phyloP scores from a whole-genome alignment of 2,888 invertebrate species.

The Volucella inflata region DNA sequence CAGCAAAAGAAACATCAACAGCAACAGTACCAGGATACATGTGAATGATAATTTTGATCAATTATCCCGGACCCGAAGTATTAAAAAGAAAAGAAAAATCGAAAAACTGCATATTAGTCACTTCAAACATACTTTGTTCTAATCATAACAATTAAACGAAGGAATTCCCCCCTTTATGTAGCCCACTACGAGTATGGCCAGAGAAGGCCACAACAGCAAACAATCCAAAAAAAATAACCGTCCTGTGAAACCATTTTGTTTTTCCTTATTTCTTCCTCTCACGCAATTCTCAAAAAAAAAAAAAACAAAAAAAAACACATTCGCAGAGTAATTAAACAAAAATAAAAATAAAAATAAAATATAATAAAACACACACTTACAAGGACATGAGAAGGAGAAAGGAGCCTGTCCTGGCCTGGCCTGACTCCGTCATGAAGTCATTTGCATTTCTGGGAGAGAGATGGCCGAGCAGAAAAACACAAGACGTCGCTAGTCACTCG shows the following conservation, averaged over 20 bases:
- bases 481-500: neutral
- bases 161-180: slow-evolving; percentile 39
- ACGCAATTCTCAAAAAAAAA: slow-evolving; percentile 68
- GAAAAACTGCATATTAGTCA: slow-evolving; percentile 64
- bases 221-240: slow-evolving; percentile 17
- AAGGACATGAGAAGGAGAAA: neutral
- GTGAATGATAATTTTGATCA: neutral
- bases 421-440: slow-evolving; percentile 42
- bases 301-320: no score
- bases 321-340: slow-evolving; percentile 63
- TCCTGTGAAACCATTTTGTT: slow-evolving; percentile 60
- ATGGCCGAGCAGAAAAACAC: slow-evolving; percentile 1
- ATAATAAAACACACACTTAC: slow-evolving; percentile 3
- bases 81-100: slow-evolving; percentile 43
- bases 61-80: slow-evolving; percentile 2
- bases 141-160: slow-evolving; percentile 61
- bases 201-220: slow-evolving; percentile 6
- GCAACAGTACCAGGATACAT: slow-evolving; percentile 1
- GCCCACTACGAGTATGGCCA: slow-evolving; percentile 4
- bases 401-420: neutral
- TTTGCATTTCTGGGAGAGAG: slow-evolving; percentile 65
- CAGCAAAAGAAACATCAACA: neutral
- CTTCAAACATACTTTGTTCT: slow-evolving; percentile 46
- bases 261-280: slow-evolving; percentile 66
- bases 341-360: slow-evolving; percentile 38